Evolutionary conservation across 1,140 invertebrate species (phyloP), one percentile per base, ranked within the genome.

Genomic region (Bursaphelenchus mucronatus): DNA sequence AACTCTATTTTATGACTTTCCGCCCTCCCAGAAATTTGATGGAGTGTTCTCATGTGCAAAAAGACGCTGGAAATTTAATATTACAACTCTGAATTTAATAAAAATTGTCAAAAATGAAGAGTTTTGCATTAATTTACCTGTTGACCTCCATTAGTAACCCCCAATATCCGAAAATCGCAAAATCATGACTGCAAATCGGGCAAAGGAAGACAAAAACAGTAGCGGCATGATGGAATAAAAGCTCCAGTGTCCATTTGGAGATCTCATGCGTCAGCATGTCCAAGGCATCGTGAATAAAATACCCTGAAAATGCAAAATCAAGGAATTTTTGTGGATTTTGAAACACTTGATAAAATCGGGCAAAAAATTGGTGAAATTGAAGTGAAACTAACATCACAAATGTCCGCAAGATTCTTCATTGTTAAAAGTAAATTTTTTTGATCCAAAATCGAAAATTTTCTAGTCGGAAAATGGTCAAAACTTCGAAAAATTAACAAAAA

Each of bases 61-160:
- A 76, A 76, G 30, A 75, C 62, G 63, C 74, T 75, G 40, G 39
- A 73, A 59, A n/a, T 13, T 21, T 19, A 65, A 15, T 19, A 72
- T 56, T 19, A 30, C 30, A 30, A 30, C 30, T 30, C 30, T 3
- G 5, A 30, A 30, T 30, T 5, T 5, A 30, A 3, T 30, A 5
- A 30, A 30, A 30, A 30, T 30, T 1, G 2, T 30, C 30, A 30
- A 30, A 39, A 41, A 68, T 50, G 21, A n/a, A 30, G 21, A 41
- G n/a, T 41, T 39, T n/a, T 45, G 30, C 8, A 13, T 13, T 15
- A 65, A 39, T n/a, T 67, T 41, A 71, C 74, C 73, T 75, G 50
- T 76, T 76, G 39, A 77, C 64, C 49, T 76, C 74, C 74, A 76
- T 76, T 17, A 76, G 51, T 11, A 76, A 49, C 21, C 74, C 70